Evolutionary conservation across 2,888 invertebrate species (phyloP).

Genomic region (Aphidoletes aphidimyza): DNA sequence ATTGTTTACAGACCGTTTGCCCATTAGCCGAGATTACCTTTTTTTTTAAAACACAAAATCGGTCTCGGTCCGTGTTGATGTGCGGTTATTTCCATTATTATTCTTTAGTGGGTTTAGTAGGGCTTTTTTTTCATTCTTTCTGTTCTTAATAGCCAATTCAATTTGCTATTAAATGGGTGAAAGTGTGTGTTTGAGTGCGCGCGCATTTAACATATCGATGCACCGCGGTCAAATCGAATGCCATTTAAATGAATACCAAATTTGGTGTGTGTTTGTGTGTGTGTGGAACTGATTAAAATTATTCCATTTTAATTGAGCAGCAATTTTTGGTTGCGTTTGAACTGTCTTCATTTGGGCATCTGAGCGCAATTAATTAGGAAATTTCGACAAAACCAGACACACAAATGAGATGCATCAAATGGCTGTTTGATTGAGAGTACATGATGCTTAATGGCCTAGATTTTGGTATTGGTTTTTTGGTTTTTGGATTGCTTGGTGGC

Average conservation of each 20-base stretch:
- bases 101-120: neutral
- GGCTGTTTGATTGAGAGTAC: neutral
- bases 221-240: too few species aligned
- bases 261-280: too few species aligned
- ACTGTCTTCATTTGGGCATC: too few species aligned
- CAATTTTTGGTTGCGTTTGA: too few species aligned
- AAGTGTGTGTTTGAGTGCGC: neutral
- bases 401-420: too few species aligned
- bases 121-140: too few species aligned
- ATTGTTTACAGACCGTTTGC: conserved; percentile 4
- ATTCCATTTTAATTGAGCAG: too few species aligned
- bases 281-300: conserved; percentile 14
- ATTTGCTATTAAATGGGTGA: neutral
- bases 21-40: neutral
- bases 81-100: neutral
- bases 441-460: too few species aligned
- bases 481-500: too few species aligned
- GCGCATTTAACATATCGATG: too few species aligned
- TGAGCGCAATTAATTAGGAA: neutral
- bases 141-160: too few species aligned
- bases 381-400: neutral
- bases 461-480: too few species aligned
- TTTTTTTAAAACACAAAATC: conserved; percentile 11
- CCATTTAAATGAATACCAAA: conserved; percentile 14
- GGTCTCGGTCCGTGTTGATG: neutral